Percentiles rank a stretch among this genome's conserved stretches.
Conservation (phyloP, 2,888 invertebrate species). For the Candidula unifasciata region DNA sequence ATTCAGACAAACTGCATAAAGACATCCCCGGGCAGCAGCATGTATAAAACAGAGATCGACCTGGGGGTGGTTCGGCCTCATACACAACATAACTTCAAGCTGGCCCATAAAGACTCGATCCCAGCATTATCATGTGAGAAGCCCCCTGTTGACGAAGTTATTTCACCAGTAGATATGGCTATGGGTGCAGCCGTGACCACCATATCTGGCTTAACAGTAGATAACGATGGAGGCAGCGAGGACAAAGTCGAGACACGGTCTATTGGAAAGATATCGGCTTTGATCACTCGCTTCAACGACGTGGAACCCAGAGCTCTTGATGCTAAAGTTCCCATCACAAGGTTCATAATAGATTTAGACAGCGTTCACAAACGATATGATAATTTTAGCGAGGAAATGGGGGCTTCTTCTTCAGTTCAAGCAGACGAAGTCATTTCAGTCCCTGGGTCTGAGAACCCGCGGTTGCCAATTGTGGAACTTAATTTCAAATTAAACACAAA, state of each 20-base stretch:
- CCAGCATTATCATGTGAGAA: neutral
- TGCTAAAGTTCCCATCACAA: neutral
- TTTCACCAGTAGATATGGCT: neutral
- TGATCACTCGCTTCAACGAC: constrained; percentile 1
- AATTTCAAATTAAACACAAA: neutral
- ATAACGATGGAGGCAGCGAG: neutral
- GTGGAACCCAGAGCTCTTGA: neutral
- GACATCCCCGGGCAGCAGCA: neutral
- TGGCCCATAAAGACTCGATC: neutral
- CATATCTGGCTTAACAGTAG: neutral
- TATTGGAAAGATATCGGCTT: neutral
- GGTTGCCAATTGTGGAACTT: neutral
- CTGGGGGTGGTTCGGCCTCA: neutral
- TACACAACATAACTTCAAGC: neutral
- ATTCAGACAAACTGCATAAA: neutral
- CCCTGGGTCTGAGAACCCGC: too few species aligned
- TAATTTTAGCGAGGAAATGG: neutral
- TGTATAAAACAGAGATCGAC: constrained; percentile 5
- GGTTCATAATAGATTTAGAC: neutral
- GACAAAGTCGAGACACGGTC: neutral
- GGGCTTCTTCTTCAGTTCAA: too few species aligned
- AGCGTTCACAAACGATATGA: too few species aligned
- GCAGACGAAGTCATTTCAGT: neutral
- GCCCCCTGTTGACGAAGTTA: neutral
- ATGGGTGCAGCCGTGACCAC: too few species aligned